Evolutionary conservation across 2,888 invertebrate species (phyloP), one percentile per base, ranked within the genome.

Genomic region (Eristalis pertinax): DNA sequence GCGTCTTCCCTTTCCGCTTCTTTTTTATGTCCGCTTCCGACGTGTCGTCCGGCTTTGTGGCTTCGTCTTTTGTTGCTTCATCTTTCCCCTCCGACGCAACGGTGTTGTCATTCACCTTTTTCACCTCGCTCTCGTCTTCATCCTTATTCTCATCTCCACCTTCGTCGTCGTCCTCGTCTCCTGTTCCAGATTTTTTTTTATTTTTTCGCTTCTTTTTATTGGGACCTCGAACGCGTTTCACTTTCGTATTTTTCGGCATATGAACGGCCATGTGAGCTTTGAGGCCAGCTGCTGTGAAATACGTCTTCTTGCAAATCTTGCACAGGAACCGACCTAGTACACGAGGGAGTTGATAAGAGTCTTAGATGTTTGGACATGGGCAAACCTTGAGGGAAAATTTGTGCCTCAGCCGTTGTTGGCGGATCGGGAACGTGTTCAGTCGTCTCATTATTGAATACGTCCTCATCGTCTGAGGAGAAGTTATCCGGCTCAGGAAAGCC

Each of bases 241-340:
- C 83, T 29, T 70, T 77, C 60, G 73, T 79, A 29, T 84, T 63
- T 77, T 89, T 90, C 2, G 89, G 88, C 78, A 90, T 70, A 75
- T 90, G 91, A 0, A 89, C 83, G 1, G 89, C 86, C 74, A 89
- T 87, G 74, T 91, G 91, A 3, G 89, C 89, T 19, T 90, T 89
- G 4, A 91, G 83, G 0, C 91, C 91, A 4, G 88, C 88, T 56
- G 88, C 86, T 0, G 91, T 91, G 56, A 90, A 91, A 76, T 91
- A 91, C 4, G 89, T 65, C 68, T 90, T 91, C 15, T 89, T 74
- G 70, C 91, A 91, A 11, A 89, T 85, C 58, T 89, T 85, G 58
- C 91, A 91, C 82, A 90, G 89, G 32, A 89, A 89, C 2, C 90
- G 89, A 58, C 90, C 90, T 90, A 22, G 0, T 76, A 26, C 13